A percentile compares a stretch with the other conserved stretches of the same genome.
These are phyloP conservation scores for Echeneis naucrates DNA, from an alignment of 2,797 vertebrate species.

Conservation along the genomic window DNA sequence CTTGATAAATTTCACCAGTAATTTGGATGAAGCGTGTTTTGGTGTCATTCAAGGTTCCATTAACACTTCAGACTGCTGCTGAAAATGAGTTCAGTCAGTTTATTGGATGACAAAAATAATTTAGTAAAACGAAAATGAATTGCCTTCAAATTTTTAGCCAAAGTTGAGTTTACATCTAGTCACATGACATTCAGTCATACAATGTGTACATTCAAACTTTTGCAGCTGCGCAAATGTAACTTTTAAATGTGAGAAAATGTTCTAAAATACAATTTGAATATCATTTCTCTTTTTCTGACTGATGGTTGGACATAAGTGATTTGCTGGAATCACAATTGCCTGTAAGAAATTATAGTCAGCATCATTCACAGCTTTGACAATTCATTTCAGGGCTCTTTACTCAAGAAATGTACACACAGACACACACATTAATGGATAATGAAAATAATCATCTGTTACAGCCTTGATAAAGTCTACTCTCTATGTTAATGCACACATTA, in stretches of 20 bases:
- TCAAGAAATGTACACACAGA: neutral
- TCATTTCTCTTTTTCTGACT: neutral
- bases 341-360: neutral
- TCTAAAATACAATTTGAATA: neutral
- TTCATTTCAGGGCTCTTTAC: neutral
- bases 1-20: conserved; percentile 12
- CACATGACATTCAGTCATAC: no score
- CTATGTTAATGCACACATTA: conserved; percentile 39
- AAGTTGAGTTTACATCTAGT: no score
- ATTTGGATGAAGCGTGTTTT: conserved; percentile 12
- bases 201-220: neutral
- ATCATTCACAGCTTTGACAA: conserved; percentile 1
- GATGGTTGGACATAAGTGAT: neutral
- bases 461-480: conserved; percentile 16
- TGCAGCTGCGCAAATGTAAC: no score
- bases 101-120: neutral
- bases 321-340: neutral
- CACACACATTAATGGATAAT: neutral
- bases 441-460: neutral
- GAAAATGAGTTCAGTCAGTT: neutral
- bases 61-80: neutral
- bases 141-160: no score
- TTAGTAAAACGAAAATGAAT: neutral
- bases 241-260: neutral
- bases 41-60: conserved; percentile 9